Evolutionary conservation across 2,113 vertebrate species (phyloP).

Genomic region (Macroglossus sobrinus): DNA sequence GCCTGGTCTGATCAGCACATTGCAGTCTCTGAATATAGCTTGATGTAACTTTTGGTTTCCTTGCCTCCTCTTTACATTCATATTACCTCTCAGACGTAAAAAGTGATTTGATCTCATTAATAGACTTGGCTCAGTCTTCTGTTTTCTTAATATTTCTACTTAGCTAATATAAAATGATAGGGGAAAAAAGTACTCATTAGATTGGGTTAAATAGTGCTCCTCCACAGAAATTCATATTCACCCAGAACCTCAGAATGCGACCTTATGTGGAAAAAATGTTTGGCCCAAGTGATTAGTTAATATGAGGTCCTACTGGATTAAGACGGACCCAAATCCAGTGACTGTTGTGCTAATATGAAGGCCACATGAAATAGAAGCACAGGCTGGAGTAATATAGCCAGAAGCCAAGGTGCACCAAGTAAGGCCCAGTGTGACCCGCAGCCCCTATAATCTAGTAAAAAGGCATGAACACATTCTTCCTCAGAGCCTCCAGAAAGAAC

Average conservation of each 20-base stretch:
- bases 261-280: neutral
- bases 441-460: neutral
- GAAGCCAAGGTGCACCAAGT: neutral
- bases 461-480: neutral
- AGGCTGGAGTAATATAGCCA: neutral
- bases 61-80: no score
- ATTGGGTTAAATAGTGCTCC: neutral
- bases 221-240: neutral
- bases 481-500: neutral
- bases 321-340: neutral
- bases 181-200: neutral
- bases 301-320: neutral
- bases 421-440: neutral
- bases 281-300: neutral
- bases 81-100: neutral
- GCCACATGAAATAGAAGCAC: neutral
- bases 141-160: neutral
- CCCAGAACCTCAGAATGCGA: neutral
- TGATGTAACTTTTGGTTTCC: no score
- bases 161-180: neutral
- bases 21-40: no score
- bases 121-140: neutral
- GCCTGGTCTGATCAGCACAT: no score
- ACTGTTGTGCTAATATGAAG: neutral
- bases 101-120: neutral